Conservation (phyloP, 1,140 invertebrate genomes). For the Caerostris extrusa region DNA sequence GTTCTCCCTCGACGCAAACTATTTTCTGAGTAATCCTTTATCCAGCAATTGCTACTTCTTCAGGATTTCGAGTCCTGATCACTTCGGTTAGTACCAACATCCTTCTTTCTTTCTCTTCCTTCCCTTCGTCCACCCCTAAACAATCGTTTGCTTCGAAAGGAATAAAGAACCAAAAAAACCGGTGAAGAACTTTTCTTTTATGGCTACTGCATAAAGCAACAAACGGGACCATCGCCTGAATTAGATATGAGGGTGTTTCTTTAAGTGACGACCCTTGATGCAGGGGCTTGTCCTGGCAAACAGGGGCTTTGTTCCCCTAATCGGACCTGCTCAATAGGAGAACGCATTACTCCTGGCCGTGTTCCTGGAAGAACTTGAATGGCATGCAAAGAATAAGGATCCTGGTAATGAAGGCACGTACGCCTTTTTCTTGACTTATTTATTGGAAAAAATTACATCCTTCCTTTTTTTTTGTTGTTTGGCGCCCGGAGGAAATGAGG, state of each 20-base stretch:
- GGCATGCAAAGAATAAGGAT: conserved; percentile 29
- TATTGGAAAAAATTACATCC: not conserved
- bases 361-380: not conserved
- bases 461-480: too few species aligned
- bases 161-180: not conserved
- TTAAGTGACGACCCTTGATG: conserved; percentile 38
- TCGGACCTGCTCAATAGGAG: not conserved
- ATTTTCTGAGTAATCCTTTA: conserved; percentile 55
- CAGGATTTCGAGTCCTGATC: conserved; percentile 42
- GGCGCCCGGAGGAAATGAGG: too few species aligned
- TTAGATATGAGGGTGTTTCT: conserved; percentile 45
- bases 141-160: not conserved
- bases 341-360: conserved; percentile 1
- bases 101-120: conserved; percentile 23
- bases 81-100: conserved; percentile 31
- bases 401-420: not conserved
- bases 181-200: not conserved
- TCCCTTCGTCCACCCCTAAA: not conserved
- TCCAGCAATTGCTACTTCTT: conserved; percentile 42
- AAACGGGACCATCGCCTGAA: conserved; percentile 44
- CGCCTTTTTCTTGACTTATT: not conserved
- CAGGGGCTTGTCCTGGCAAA: not conserved
- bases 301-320: conserved; percentile 13
- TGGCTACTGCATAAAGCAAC: not conserved
- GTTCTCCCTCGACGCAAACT: conserved; percentile 25